Evolutionary conservation across 92 coral and sea anemone genomes (phyloP), one percentile per base, ranked within the genome.

Genomic region (Chrysogorgia sp.): DNA sequence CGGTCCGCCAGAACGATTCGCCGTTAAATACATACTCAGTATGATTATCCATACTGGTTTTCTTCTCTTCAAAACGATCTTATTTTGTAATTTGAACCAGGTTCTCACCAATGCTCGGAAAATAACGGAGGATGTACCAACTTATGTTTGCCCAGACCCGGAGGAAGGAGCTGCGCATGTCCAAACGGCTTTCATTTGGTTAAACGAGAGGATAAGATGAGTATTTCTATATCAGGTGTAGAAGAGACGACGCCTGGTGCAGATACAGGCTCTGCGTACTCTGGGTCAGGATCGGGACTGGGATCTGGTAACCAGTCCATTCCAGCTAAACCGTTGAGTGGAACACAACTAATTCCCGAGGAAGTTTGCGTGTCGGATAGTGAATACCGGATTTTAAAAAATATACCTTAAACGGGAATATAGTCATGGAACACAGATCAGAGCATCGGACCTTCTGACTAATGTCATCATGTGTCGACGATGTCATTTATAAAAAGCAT

Each of bases 101-200:
- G 74, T 20, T 63, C 65, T 40, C 90, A 85, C 55, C 94, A 91
- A 45, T 93, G 98, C 67, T 72, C 70, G 20, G 86, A 56, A 40
- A 75, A 85, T 32, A 93, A 91, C 50, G 94, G 93, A 17, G 94
- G 92, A 1, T 93, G 98, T 67, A 43, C 49, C 26, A 85, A 88
- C 33, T 68, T 91, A 74, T 93, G 98, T 68, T 82, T 93, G 10
- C 62, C 92, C 17, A 91, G 66, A 49, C 81, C 97, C 10, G 72
- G 67, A 7, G 92, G 97, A 10, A 70, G 65, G 67, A 75, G 92
- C 19, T 93, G 98, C 69, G 76, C 81, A 10, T 93, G 98, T 37
- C 92, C 93, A 34, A 83, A 84, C 60, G 97, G 93, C 2, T 86
- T 68, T 41, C 81, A 80, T 72, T 80, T 81, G 53, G 82, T 88